Conservation (phyloP, 1,140 invertebrate species). For the Lucilia sericata region DNA sequence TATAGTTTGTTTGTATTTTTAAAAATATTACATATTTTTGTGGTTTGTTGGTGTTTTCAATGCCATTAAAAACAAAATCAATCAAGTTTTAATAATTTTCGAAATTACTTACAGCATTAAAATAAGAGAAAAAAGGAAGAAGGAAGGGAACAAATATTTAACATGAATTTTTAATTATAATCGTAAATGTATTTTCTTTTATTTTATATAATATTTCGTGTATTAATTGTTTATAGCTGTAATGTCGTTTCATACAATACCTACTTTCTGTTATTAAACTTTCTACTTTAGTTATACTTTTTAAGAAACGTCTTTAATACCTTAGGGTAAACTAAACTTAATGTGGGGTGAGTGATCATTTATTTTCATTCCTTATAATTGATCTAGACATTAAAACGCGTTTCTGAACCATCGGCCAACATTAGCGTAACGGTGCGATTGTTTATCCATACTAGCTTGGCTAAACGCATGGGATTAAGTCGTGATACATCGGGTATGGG, state of each 20-base stretch:
- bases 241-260: not conserved
- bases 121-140: not conserved
- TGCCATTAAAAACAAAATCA: not conserved
- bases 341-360: not conserved
- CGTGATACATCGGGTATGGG: constrained; percentile 89
- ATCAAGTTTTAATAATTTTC: not conserved
- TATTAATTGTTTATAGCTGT: constrained; percentile 18
- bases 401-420: constrained; percentile 92
- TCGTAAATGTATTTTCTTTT: not conserved
- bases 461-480: constrained; percentile 87
- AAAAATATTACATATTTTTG: not conserved
- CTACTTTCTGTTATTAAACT: not conserved
- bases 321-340: constrained; percentile 44
- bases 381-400: constrained; percentile 85
- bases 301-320: constrained; percentile 35
- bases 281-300: not conserved
- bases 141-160: not conserved
- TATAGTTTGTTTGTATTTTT: too few species aligned
- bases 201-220: not conserved
- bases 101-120: not conserved
- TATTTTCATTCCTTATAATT: not conserved
- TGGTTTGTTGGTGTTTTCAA: not conserved
- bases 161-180: not conserved
- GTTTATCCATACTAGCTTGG: constrained; percentile 91
- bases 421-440: constrained; percentile 91